Conservation (phyloP, 2,113 vertebrate species). For the Cavia porcellus region DNA sequence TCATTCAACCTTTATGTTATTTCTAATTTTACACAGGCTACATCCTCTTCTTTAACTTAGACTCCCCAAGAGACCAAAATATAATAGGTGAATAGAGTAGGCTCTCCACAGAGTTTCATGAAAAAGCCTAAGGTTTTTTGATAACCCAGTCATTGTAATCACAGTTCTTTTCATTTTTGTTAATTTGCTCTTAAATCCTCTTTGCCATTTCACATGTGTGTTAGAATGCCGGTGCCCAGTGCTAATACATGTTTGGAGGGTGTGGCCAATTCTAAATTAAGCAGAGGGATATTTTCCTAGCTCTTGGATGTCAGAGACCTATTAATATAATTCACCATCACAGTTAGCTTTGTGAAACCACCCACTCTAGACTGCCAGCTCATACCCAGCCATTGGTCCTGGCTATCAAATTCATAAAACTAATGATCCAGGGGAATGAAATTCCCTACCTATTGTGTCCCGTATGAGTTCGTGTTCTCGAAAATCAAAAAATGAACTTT, state of each 20-base stretch:
- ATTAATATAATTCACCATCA: slow-evolving; percentile 80
- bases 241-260: slow-evolving; percentile 42
- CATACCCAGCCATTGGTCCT: slow-evolving; percentile 46
- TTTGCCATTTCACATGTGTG: slow-evolving; percentile 14
- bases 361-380: slow-evolving; percentile 52
- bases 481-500: too few relatives aligned
- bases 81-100: neutral
- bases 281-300: slow-evolving; percentile 76
- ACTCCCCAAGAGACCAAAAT: slow-evolving; percentile 10
- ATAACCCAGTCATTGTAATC: slow-evolving; percentile 10
- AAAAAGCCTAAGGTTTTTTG: slow-evolving; percentile 46
- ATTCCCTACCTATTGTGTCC: too few relatives aligned
- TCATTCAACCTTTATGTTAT: neutral
- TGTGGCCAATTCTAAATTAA: slow-evolving; percentile 78
- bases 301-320: slow-evolving; percentile 75
- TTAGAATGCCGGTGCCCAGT: slow-evolving; percentile 59
- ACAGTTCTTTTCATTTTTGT: slow-evolving; percentile 47
- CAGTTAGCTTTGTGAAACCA: slow-evolving; percentile 64
- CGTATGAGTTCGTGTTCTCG: too few relatives aligned
- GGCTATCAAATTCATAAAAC: slow-evolving; percentile 56
- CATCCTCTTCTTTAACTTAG: neutral
- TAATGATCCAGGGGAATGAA: too few relatives aligned
- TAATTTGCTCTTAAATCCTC: neutral
- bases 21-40: neutral
- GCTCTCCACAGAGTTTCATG: neutral